Conservation (phyloP, 2,113 vertebrate species). For the Eubucco bourcierii region DNA sequence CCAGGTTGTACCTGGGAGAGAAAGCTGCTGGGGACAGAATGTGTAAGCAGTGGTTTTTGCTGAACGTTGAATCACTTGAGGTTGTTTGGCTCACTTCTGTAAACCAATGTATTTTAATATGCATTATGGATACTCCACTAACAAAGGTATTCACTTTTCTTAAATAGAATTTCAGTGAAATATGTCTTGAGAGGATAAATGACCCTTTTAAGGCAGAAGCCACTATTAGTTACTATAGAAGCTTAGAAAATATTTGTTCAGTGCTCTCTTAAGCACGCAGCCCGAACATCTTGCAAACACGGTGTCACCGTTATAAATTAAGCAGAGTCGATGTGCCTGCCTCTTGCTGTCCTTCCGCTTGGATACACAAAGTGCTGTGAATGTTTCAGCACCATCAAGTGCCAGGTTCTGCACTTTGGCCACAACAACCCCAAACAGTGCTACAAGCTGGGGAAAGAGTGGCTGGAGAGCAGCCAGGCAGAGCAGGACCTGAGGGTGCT, state of each 20-base stretch:
- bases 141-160: constrained; percentile 24
- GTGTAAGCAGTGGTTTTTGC: background rate
- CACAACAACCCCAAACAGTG: too few species aligned
- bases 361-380: background rate
- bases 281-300: background rate
- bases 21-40: background rate
- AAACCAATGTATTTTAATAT: background rate
- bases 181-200: constrained; percentile 8
- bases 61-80: background rate
- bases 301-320: constrained; percentile 34
- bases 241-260: constrained; percentile 62
- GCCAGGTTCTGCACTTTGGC: too few species aligned
- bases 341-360: background rate
- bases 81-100: background rate
- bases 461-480: too few species aligned
- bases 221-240: constrained; percentile 58
- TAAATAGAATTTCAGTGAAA: constrained; percentile 48
- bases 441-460: too few species aligned
- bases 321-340: background rate
- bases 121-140: background rate
- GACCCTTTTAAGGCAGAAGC: constrained; percentile 25
- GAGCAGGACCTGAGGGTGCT: too few species aligned
- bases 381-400: background rate
- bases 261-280: constrained; percentile 33
- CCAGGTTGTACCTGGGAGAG: background rate